A percentile compares a stretch with the other conserved stretches of the same genome.
Conservation (phyloP, 2,888 invertebrate species). For the Tachina lurida region DNA sequence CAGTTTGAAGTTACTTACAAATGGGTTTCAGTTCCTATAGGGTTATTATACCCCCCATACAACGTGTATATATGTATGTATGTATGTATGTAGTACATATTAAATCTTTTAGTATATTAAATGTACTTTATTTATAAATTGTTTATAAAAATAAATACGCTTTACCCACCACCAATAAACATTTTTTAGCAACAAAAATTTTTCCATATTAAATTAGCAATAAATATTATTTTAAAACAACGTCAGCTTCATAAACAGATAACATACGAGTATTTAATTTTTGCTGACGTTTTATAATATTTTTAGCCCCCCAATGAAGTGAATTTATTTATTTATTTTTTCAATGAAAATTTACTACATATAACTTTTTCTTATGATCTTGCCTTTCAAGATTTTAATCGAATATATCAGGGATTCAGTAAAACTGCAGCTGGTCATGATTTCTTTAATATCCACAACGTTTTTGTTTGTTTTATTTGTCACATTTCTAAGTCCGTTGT, state of each 20-base stretch:
- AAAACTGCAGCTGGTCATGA: constrained; percentile 3
- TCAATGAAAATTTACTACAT: constrained; percentile 32
- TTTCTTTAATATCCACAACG: not conserved
- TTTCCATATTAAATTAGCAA: constrained; percentile 35
- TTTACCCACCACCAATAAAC: not conserved
- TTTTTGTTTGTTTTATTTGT: constrained; percentile 11
- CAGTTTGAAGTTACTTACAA: too few species aligned
- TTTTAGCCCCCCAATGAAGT: constrained; percentile 61
- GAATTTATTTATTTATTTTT: constrained; percentile 34
- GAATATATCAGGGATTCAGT: constrained; percentile 7
- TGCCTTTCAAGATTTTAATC: not conserved
- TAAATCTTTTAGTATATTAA: not conserved
- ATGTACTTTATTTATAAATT: constrained; percentile 1
- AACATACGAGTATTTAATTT: constrained; percentile 26
- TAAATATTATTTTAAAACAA: constrained; percentile 24
- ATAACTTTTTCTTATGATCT: not conserved
- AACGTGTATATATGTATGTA: too few species aligned
- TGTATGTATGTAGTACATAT: not conserved
- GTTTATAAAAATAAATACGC: not conserved
- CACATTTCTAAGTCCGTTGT: constrained; percentile 6
- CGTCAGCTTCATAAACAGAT: constrained; percentile 52
- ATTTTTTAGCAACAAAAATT: constrained; percentile 18
- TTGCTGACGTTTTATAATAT: constrained; percentile 58
- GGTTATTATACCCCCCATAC: not conserved
- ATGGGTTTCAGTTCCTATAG: too few species aligned